Conservation (phyloP, 2,888 invertebrate species). For the Caradrina clavipalpis region DNA sequence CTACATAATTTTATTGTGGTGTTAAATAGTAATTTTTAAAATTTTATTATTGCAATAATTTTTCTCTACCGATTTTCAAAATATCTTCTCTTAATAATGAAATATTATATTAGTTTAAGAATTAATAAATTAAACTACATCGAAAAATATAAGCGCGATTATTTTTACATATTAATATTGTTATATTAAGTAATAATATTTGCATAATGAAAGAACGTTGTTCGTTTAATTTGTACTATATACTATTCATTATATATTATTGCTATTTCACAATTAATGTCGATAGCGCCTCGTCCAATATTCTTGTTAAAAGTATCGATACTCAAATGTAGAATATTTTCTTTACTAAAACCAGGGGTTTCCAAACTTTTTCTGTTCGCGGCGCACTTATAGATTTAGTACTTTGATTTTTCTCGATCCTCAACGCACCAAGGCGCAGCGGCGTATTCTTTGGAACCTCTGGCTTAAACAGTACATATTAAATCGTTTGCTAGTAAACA, state of each 20-base stretch:
- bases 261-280: slow-evolving; percentile 34
- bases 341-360: no score
- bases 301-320: neutral
- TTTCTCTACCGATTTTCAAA: slow-evolving; percentile 37
- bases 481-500: no score
- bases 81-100: slow-evolving; percentile 42
- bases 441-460: no score
- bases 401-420: no score
- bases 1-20: no score
- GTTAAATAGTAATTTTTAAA: neutral
- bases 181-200: slow-evolving; percentile 21
- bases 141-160: slow-evolving; percentile 57
- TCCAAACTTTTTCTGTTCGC: no score
- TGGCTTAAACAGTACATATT: no score
- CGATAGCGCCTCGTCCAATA: slow-evolving; percentile 16
- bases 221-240: slow-evolving; percentile 55
- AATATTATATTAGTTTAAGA: slow-evolving; percentile 38
- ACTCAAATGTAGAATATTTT: neutral
- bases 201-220: slow-evolving; percentile 43
- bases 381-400: no score
- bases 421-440: no score
- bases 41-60: slow-evolving; percentile 26
- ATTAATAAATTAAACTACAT: slow-evolving; percentile 54
- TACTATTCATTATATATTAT: slow-evolving; percentile 47
- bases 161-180: slow-evolving; percentile 26